These are phyloP conservation scores for Sylvia atricapilla DNA, from an alignment of 2,113 vertebrate species.

Conservation along the genomic window DNA sequence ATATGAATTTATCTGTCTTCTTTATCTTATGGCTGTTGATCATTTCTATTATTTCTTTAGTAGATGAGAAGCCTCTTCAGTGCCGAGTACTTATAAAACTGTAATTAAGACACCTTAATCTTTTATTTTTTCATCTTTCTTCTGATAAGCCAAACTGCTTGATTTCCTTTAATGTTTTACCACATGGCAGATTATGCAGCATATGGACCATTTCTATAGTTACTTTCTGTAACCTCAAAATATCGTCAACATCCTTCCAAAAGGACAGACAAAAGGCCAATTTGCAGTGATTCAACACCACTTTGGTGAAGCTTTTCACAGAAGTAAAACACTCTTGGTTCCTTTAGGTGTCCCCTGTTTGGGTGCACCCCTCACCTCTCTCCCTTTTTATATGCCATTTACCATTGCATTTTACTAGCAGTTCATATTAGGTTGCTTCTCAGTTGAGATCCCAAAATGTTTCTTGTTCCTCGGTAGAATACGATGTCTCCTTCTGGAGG, in stretches of 20 bases:
- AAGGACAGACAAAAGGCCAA: not conserved
- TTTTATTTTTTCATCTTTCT: not conserved
- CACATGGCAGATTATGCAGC: not conserved
- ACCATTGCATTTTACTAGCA: not conserved
- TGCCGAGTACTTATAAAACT: not conserved
- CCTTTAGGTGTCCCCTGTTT: not conserved
- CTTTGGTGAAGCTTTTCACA: not conserved
- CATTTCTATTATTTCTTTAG: not conserved
- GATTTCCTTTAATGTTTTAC: not conserved
- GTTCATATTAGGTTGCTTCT: not conserved
- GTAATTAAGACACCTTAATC: not conserved
- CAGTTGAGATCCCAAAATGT: not conserved
- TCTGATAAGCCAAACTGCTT: not conserved
- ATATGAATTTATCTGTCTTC: not conserved
- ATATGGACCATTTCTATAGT: not conserved
- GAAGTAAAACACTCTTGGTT: not conserved
- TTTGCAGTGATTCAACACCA: not conserved
- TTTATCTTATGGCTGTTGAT: not conserved
- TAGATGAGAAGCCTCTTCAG: not conserved
- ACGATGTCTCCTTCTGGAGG: not conserved
- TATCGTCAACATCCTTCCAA: not conserved
- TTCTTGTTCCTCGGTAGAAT: not conserved
- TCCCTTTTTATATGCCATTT: not conserved
- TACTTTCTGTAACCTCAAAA: not conserved
- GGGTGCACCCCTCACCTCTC: accelerated